phyloP scores from a whole-genome alignment of 2,113 vertebrate genomes.

The Oncorhynchus mykiss region DNA sequence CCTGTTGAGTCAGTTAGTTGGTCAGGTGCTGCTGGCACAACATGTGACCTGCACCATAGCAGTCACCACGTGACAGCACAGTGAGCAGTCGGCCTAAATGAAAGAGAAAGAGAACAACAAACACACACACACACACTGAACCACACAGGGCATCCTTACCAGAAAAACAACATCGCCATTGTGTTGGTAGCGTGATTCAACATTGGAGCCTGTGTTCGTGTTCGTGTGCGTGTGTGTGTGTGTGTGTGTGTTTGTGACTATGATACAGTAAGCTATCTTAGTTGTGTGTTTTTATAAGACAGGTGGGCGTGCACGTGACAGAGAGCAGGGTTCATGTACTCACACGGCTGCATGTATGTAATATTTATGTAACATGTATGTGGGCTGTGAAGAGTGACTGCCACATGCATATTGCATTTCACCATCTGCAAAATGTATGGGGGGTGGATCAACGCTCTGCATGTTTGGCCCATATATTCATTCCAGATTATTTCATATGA shows the following conservation, averaged over 20 bases:
- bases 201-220: slow-evolving; percentile 20
- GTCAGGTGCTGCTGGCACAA: slow-evolving; percentile 35
- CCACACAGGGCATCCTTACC: slow-evolving; percentile 36
- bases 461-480: slow-evolving; percentile 23
- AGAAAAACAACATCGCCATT: slow-evolving; percentile 33
- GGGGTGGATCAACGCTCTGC: slow-evolving; percentile 26
- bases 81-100: background rate
- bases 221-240: background rate
- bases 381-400: slow-evolving; percentile 12
- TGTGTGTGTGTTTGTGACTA: background rate
- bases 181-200: slow-evolving; percentile 33
- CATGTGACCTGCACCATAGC: slow-evolving; percentile 46
- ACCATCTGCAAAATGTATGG: background rate
- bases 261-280: background rate
- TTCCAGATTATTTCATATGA: slow-evolving; percentile 14
- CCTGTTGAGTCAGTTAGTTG: slow-evolving; percentile 26
- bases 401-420: slow-evolving; percentile 36
- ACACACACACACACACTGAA: slow-evolving; percentile 19
- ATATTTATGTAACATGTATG: slow-evolving; percentile 20
- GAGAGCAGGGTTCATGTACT: background rate
- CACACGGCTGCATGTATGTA: background rate
- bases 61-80: slow-evolving; percentile 52
- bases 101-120: slow-evolving; percentile 12
- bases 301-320: background rate
- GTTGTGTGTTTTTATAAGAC: background rate